Evolutionary conservation across 2,113 vertebrate species (phyloP).

Genomic region (Centropristis striata): DNA sequence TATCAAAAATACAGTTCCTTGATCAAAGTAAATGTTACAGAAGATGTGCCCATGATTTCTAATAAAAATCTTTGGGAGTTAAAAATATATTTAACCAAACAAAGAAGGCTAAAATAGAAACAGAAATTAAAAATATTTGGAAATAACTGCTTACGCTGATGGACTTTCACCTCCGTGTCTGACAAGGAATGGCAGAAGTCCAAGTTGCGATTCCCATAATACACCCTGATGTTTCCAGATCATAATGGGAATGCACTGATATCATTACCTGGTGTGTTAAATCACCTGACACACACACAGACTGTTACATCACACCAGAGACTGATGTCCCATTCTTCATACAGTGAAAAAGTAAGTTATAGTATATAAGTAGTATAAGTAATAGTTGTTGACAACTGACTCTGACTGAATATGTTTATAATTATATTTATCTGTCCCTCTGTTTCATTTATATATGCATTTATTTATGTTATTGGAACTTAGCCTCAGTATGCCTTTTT

Average conservation of each 20-base stretch:
- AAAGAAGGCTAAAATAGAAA: background rate
- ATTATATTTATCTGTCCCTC: no score
- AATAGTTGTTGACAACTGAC: no score
- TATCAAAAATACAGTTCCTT: background rate
- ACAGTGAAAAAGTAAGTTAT: no score
- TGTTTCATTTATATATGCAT: no score
- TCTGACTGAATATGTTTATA: no score
- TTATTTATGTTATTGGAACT: no score
- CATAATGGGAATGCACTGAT: conserved; percentile 10
- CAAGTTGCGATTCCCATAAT: background rate
- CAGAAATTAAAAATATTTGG: background rate
- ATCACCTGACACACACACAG: background rate
- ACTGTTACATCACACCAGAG: background rate
- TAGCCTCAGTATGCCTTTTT: no score
- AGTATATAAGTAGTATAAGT: no score
- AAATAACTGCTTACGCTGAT: background rate
- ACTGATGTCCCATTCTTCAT: no score
- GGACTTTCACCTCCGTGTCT: background rate
- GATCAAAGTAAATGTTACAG: background rate
- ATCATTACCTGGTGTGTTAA: background rate
- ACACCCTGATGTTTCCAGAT: background rate
- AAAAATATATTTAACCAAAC: background rate
- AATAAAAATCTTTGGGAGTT: background rate
- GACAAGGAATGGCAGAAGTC: background rate
- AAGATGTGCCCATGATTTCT: background rate